Base-by-base conservation (phyloP, 2,797 vertebrate genomes). In the Trachurus trachurus region DNA sequence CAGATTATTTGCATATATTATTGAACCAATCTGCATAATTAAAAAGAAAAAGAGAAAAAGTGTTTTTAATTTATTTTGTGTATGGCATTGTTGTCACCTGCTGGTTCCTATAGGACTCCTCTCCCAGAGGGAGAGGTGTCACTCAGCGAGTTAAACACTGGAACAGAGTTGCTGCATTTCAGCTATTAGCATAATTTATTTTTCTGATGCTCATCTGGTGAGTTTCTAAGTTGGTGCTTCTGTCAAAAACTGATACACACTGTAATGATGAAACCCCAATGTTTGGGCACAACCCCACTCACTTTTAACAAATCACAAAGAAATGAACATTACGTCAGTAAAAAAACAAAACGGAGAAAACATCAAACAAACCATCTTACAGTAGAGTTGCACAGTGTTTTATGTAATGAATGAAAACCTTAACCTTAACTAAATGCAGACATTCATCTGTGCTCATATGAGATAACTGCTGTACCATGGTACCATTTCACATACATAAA, bases 1-100 rank as follows among this genome's bases (percentile, higher is more conserved):
- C 13, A 15, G 4, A 39, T 73, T 67, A 76, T 82, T 82, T 82
- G 72, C 82, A 39, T 78, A 26, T 40, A 76, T 76, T 82, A 85
- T 87, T 78, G 21, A 85, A 66, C 60, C 59, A 80, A 78, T 85
- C 66, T 88, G 74, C 80, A 80, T 86, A 75, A 80, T 84, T 6
- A 59, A 61, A 64, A 17, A 71, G 5, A 59, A 57, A 71, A 17
- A 71, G 47, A 10, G 26, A 21, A 60, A 1, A 73, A 29, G 17
- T 9, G 1, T 13, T 63, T 63, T 15, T 26, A 5, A n/a, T 85
- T 64, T 47, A 15, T 6, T 75, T 74, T 45, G 54, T 44, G 16
- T 58, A 13, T 66, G 42, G 39, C 45, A 2, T 66, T 6, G 12
- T 37, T 70, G 65, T 68, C 75, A 84, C 77, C 80, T 78, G 77